Conservation (phyloP, 2,113 vertebrate species). For the Tringa solitaria region DNA sequence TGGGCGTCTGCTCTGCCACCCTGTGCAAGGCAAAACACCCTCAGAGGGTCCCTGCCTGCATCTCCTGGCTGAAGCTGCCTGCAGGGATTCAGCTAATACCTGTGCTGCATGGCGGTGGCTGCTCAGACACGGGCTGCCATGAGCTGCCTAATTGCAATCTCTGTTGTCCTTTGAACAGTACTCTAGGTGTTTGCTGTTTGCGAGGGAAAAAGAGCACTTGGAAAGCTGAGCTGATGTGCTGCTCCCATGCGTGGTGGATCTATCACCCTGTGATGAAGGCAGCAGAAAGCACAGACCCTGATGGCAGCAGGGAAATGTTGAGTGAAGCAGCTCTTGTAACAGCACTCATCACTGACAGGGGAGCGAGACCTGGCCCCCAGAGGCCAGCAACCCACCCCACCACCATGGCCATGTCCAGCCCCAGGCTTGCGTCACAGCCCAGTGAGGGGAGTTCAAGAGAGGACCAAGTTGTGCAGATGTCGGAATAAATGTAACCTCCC, state of each 20-base stretch:
- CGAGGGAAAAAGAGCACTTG: not conserved
- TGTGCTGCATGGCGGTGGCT: accelerated
- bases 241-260: accelerated
- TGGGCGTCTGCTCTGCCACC: not conserved
- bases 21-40: accelerated
- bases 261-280: not conserved
- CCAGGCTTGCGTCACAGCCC: not conserved
- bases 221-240: not conserved
- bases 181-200: not conserved
- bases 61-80: not conserved
- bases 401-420: accelerated
- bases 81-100: not conserved
- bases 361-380: accelerated
- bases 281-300: not conserved
- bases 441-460: not conserved
- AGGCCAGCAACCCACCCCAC: not conserved
- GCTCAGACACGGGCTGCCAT: not conserved
- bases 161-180: not conserved
- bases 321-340: not conserved
- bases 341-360: accelerated
- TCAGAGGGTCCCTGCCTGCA: not conserved
- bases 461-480: not conserved
- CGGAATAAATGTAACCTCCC: not conserved
- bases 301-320: not conserved
- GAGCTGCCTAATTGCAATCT: not conserved